A percentile compares a stretch with the other conserved stretches of the same genome.
Evolutionary conservation across 2,888 invertebrate genomes (phyloP).

Genomic region (Dexiosoma caninum): DNA sequence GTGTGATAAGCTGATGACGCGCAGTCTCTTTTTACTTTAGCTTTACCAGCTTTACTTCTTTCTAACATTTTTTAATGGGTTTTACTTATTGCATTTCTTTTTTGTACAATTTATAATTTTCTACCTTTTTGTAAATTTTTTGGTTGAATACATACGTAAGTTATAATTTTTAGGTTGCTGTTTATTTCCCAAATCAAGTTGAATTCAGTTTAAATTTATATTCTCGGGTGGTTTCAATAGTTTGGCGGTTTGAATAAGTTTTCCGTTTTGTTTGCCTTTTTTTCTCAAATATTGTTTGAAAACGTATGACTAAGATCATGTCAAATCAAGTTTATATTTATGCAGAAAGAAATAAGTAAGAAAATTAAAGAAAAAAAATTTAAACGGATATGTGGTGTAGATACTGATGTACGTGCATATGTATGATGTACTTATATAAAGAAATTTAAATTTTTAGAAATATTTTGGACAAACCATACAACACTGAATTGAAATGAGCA

Average conservation of each 20-base stretch:
- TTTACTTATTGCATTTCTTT: neutral
- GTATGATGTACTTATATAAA: no score
- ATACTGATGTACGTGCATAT: no score
- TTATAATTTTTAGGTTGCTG: conserved; percentile 41
- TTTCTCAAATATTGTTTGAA: neutral
- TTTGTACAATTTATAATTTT: neutral
- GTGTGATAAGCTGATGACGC: no score
- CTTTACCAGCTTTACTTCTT: no score
- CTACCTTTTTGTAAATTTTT: neutral
- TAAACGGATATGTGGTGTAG: no score
- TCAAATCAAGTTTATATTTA: neutral
- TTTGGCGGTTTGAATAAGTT: neutral
- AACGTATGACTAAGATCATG: neutral
- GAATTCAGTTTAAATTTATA: conserved; percentile 48
- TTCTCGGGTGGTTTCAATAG: conserved; percentile 28
- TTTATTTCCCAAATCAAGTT: conserved; percentile 47
- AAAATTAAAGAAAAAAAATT: no score
- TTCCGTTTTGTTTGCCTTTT: neutral
- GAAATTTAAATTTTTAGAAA: no score
- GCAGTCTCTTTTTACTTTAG: no score
- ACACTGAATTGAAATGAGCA: no score
- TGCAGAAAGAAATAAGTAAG: no score
- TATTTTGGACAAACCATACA: no score
- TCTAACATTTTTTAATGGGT: neutral
- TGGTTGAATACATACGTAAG: no score